Evolutionary conservation across 2,113 vertebrate genomes (phyloP).

Genomic region (Phrynosoma platyrhinos): DNA sequence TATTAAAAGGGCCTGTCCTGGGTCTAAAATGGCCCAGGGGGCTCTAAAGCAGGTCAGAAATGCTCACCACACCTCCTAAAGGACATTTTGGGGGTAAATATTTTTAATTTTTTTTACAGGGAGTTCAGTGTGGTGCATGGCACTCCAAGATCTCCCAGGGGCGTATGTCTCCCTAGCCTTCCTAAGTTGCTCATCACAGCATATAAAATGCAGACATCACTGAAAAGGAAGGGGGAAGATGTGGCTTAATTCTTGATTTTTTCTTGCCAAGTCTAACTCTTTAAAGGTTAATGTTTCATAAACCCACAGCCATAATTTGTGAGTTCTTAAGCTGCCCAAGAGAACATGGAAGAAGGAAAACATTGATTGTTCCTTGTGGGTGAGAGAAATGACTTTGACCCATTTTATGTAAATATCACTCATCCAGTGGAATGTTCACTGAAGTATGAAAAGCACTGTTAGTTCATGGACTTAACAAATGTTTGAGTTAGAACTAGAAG

Average conservation of each 20-base stretch:
- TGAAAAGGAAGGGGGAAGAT: background rate
- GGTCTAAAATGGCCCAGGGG: too few relatives aligned
- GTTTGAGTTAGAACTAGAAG: constrained; percentile 15
- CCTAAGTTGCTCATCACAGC: too few relatives aligned
- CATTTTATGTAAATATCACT: constrained; percentile 26
- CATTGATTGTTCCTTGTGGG: background rate
- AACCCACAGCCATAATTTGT: constrained; percentile 27
- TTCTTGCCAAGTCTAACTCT: background rate
- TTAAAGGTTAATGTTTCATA: constrained; percentile 18
- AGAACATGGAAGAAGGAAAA: constrained; percentile 14
- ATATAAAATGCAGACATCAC: too few relatives aligned
- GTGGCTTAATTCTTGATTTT: background rate
- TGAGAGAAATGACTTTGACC: constrained; percentile 30
- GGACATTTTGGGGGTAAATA: background rate
- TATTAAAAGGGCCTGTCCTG: too few relatives aligned
- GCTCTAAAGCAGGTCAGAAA: too few relatives aligned
- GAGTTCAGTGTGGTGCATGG: background rate
- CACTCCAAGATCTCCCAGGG: too few relatives aligned
- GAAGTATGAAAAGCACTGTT: constrained; percentile 35
- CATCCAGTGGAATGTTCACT: constrained; percentile 13
- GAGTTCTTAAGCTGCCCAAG: background rate
- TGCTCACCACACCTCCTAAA: too few relatives aligned
- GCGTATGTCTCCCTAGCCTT: too few relatives aligned
- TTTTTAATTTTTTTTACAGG: background rate
- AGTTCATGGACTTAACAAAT: constrained; percentile 35